Base-by-base conservation (phyloP, 2,888 invertebrate species). In the Conops quadrifasciatus region DNA sequence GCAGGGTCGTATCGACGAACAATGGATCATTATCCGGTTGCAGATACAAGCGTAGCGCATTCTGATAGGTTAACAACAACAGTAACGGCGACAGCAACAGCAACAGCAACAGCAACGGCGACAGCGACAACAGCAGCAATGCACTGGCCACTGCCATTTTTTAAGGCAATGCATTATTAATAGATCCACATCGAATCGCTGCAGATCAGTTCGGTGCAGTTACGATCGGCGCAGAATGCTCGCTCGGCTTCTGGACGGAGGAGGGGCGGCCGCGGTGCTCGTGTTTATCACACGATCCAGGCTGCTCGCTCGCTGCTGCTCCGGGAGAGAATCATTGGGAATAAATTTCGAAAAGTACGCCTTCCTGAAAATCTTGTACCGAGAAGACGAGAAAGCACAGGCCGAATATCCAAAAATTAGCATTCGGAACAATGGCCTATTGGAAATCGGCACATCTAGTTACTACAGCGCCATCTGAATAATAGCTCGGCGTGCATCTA, bases 391-490 rank as follows among this genome's bases (percentile, higher is more conserved):
- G 2, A 9, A 15, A 58, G 45, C 36, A 43, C 16, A 82, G 81
- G 9, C 36, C 36, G 9, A 83, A 81, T 82, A 81, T 80, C 79
- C 78, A n/a, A n/a, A 83, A 83, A 83, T 83, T 83, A 83, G 84
- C 84, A 83, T 83, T 82, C 78, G 79, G 80, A 83, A 83, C 82
- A 82, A 83, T 81, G 77, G 80, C 82, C 81, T 81, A 81, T 81
- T 80, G 60, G 19, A 68, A 36, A 67, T 67, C 58, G 45, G 19
- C 45, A 19, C 21, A 4, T n/a, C 21, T 21, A 47, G 5, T 13
- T 13, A 45, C 49, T 26, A 1, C 64, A 64, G 49, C n/a, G 64
- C 64, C 63, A 63, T 63, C 63, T 21, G 36, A 15, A 9, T 45
- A 43, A 62, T 13, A 28, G 19, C 30, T 21, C 53, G 30, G 36